Evolutionary conservation across 2,888 invertebrate species (phyloP), one percentile per base, ranked within the genome.

Genomic region (Penaeus monodon): DNA sequence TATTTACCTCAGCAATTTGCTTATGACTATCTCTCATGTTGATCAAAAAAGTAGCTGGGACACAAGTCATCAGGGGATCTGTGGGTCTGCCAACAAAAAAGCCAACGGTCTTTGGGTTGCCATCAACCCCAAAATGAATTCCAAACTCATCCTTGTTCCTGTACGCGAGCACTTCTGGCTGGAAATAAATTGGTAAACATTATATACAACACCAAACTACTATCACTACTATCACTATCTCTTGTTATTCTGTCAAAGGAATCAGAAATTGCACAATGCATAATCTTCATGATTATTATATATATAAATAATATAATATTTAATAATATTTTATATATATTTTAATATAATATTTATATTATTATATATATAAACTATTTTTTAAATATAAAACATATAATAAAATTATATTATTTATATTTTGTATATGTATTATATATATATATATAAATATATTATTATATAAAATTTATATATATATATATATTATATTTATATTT

Each of bases 111-210:
- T 92, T 92, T 7, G 91, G 91, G 90, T 92, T 91, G 8, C 92
- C 92, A 90, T 92, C 92, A 7, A 92, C 86, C 14, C 93, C 93
- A 49, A 85, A 88, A 77, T 92, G 91, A 57, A 93, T 91, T 84
- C 91, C 92, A 89, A 92, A 92, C 81, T 92, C 92, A 90, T 93
- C 92, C 90, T 92, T 93, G 90, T 92, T 93, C 68, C 93, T 91
- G 86, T 93, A 93, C 7, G 89, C 89, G 73, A 92, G 91, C 57
- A 90, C 91, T 20, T 92, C 90, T 44, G 93, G 93, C 92, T 92
- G 88, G 22, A 91, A 90, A 84, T 65, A 82, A 89, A 82, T 38
- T 27, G 64, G 17, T 49, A n/a, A 64, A 29, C 6, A 38, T 63
- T 27, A 64, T 38, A 33, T 38, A 33, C 10, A 68, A 27, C 22